Percentiles rank a stretch among this genome's conserved stretches.
Evolutionary conservation across 2,888 invertebrate species (phyloP).

Genomic region (Eristalinus sepulchralis): DNA sequence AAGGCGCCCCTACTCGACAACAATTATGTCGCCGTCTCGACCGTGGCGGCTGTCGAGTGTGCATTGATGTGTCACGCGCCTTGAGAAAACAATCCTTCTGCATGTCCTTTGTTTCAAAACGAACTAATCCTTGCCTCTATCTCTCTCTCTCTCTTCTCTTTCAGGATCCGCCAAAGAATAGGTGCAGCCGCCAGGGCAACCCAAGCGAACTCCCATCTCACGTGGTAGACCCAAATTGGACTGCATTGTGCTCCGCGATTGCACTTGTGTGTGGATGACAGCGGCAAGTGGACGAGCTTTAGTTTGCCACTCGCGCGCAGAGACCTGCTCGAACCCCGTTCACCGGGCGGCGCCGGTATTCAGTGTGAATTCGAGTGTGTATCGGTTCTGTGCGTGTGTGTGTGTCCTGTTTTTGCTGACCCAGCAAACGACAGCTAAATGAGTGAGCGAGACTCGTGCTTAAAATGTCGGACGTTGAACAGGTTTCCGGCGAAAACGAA

Average conservation of each 20-base stretch:
- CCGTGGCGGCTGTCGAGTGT: neutral
- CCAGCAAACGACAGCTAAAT: conserved; percentile 72
- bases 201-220: neutral
- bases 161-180: conserved; percentile 37
- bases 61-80: conserved; percentile 65
- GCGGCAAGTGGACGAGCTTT: conserved; percentile 52
- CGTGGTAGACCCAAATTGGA: conserved; percentile 1
- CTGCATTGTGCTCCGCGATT: neutral
- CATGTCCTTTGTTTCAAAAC: conserved; percentile 47
- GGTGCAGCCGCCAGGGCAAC: neutral
- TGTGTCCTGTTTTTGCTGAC: conserved; percentile 51
- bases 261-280: conserved; percentile 12
- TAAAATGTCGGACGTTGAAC: conserved; percentile 81
- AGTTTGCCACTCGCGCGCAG: conserved; percentile 25
- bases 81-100: conserved; percentile 3
- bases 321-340: neutral
- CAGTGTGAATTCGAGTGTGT: conserved; percentile 46
- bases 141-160: conserved; percentile 27
- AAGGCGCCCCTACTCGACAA: conserved; percentile 4
- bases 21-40: conserved; percentile 42
- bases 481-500: conserved; percentile 77
- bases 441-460: conserved; percentile 74
- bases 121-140: conserved; percentile 37
- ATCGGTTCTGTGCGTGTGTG: conserved; percentile 1
- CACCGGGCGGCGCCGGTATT: neutral